These are phyloP conservation scores for Poeciliopsis infans DNA, from an alignment of 2,797 vertebrate species.

Conservation along the genomic window DNA sequence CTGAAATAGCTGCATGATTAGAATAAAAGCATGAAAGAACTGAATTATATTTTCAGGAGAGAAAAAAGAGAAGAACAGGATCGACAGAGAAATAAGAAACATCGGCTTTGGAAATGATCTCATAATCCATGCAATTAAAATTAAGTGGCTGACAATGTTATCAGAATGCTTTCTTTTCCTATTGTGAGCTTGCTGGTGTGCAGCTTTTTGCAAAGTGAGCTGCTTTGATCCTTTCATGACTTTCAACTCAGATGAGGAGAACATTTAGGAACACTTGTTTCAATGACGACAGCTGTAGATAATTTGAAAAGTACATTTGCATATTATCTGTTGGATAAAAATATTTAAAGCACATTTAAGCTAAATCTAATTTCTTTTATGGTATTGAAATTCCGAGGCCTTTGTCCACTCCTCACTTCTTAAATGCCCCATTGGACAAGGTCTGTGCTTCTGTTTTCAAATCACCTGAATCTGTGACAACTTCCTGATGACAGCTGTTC, in stretches of 20 bases:
- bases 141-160: conserved; percentile 66
- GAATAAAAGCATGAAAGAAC: conserved; percentile 53
- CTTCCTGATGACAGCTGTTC: conserved; percentile 59
- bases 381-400: conserved; percentile 9
- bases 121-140: conserved; percentile 74
- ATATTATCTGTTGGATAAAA: conserved; percentile 21
- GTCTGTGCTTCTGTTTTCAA: conserved; percentile 19
- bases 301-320: conserved; percentile 46
- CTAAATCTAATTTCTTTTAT: conserved; percentile 15
- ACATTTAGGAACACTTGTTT: conserved; percentile 40
- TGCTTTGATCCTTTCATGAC: conserved; percentile 59
- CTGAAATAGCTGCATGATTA: conserved; percentile 39
- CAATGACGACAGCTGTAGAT: conserved; percentile 26
- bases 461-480: conserved; percentile 61
- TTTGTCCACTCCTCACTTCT: conserved; percentile 42
- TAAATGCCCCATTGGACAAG: conserved; percentile 33
- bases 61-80: conserved; percentile 52
- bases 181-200: conserved; percentile 26
- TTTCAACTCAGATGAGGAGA: conserved; percentile 40
- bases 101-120: conserved; percentile 71
- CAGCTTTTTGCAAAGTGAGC: conserved; percentile 26
- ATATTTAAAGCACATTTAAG: conserved; percentile 20
- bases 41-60: conserved; percentile 65
- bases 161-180: conserved; percentile 43
- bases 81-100: conserved; percentile 70